Percentiles rank a stretch among this genome's conserved stretches.
Evolutionary conservation across 1,140 invertebrate species (phyloP).

Genomic region (Drosophila rhopaloa): DNA sequence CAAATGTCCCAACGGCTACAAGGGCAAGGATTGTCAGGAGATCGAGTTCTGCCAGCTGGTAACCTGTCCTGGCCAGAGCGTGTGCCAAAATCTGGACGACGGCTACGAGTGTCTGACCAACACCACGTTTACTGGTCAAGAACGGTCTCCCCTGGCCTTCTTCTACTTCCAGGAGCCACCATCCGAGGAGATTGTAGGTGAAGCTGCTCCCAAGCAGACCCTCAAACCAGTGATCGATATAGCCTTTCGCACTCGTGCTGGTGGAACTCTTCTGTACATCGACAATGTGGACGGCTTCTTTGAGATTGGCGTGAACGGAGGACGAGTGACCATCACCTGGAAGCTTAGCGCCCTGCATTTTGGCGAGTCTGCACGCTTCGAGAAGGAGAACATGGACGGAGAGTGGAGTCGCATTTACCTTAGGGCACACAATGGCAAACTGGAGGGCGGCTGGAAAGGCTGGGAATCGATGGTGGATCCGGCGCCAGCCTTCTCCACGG

Average conservation of each 20-base stretch:
- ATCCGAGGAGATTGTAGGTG: constrained; percentile 64
- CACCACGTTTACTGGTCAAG: constrained; percentile 91
- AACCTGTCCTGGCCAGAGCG: constrained; percentile 91
- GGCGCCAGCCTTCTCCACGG: constrained; percentile 68
- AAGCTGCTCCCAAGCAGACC: constrained; percentile 49
- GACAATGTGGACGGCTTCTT: constrained; percentile 87
- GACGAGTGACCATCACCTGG: constrained; percentile 89
- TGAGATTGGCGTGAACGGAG: constrained; percentile 89
- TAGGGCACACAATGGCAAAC: constrained; percentile 85
- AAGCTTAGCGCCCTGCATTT: constrained; percentile 85
- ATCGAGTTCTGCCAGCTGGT: constrained; percentile 96
- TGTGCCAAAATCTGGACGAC: constrained; percentile 94
- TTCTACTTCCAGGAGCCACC: constrained; percentile 66
- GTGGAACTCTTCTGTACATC: constrained; percentile 89
- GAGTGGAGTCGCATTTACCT: constrained; percentile 89
- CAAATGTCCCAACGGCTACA: constrained; percentile 94
- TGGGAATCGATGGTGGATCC: constrained; percentile 83
- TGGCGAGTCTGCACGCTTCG: constrained; percentile 86
- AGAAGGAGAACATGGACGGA: constrained; percentile 87
- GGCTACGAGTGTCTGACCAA: constrained; percentile 93
- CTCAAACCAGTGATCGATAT: constrained; percentile 86
- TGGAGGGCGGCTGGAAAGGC: constrained; percentile 85
- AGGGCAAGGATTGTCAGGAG: constrained; percentile 96
- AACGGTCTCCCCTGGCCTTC: constrained; percentile 86
- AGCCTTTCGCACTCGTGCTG: constrained; percentile 89